A percentile compares a stretch with the other conserved stretches of the same genome.
Conservation (phyloP, 2,113 vertebrate genomes). For the Pterophyllum scalare region DNA sequence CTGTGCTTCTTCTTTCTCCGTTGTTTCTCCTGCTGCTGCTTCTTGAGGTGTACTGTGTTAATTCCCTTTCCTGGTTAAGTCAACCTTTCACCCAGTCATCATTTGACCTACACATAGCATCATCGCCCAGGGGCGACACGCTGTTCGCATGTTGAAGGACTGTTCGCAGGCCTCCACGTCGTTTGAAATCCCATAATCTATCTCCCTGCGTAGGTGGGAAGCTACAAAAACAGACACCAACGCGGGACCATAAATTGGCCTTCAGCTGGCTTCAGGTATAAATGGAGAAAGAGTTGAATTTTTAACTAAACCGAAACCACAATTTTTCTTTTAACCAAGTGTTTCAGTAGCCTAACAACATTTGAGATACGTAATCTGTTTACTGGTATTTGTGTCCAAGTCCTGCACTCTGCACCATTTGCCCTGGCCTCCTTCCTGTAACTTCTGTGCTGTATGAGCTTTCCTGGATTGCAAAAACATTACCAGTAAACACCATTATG, state of each 20-base stretch:
- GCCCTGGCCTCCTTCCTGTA: not conserved
- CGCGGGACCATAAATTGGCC: not conserved
- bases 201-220: conserved; percentile 7
- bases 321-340: conserved; percentile 6
- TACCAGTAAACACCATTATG: conserved; percentile 2
- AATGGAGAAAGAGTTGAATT: not conserved
- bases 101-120: conserved; percentile 1
- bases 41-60: not conserved
- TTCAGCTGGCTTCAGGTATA: not conserved
- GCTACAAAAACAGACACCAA: conserved; percentile 5
- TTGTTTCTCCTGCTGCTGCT: not conserved
- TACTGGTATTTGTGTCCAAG: not conserved
- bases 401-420: not conserved
- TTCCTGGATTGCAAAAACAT: not conserved
- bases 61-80: not conserved
- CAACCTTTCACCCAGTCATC: not conserved
- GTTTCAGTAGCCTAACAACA: not conserved
- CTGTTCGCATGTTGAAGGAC: conserved; percentile 1
- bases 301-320: not conserved
- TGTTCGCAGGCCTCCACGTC: not conserved
- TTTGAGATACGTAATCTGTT: not conserved
- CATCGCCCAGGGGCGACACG: not conserved
- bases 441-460: not conserved
- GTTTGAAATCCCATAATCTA: not conserved
- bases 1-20: not conserved